These are phyloP conservation scores for Nixonia krombeini DNA, from an alignment of 1,140 invertebrate genomes.

Conservation along the genomic window DNA sequence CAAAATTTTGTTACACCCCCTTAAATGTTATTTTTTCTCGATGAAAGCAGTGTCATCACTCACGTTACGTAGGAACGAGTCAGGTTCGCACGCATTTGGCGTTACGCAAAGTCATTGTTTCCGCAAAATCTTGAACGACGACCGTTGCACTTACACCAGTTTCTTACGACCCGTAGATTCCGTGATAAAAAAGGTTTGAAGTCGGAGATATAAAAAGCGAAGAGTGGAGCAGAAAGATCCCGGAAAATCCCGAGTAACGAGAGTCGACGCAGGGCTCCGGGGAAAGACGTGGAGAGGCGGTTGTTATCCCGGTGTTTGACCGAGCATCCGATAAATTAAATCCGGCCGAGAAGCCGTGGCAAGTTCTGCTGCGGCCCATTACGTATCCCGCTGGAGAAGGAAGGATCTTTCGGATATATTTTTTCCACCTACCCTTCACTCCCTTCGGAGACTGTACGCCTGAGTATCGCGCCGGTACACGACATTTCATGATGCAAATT, in stretches of 20 bases:
- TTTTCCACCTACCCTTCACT: slow-evolving; percentile 15
- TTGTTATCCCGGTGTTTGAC: slow-evolving; percentile 40
- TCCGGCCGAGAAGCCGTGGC: slow-evolving; percentile 23
- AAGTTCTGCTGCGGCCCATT: slow-evolving; percentile 27
- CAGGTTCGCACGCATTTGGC: no score
- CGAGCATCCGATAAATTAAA: slow-evolving; percentile 43
- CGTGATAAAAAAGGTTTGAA: slow-evolving; percentile 18
- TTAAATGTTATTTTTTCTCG: no score
- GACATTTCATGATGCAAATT: no score
- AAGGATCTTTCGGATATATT: slow-evolving; percentile 32
- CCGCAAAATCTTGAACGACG: no score
- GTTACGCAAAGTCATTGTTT: no score
- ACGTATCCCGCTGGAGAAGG: slow-evolving; percentile 32
- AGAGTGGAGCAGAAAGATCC: slow-evolving; percentile 16
- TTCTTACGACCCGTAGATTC: slow-evolving; percentile 20
- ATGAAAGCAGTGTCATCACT: no score
- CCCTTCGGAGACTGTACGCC: slow-evolving; percentile 8
- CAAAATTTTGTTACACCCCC: no score
- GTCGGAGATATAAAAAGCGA: slow-evolving; percentile 2
- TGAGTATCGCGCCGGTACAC: not conserved
- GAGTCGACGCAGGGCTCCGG: slow-evolving; percentile 15
- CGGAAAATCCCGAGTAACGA: slow-evolving; percentile 39
- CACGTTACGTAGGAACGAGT: no score
- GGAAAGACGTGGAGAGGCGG: slow-evolving; percentile 21
- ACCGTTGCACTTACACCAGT: no score